Base-by-base conservation (phyloP, 2,113 vertebrate genomes). In the Brachyhypopomus gauderio region DNA sequence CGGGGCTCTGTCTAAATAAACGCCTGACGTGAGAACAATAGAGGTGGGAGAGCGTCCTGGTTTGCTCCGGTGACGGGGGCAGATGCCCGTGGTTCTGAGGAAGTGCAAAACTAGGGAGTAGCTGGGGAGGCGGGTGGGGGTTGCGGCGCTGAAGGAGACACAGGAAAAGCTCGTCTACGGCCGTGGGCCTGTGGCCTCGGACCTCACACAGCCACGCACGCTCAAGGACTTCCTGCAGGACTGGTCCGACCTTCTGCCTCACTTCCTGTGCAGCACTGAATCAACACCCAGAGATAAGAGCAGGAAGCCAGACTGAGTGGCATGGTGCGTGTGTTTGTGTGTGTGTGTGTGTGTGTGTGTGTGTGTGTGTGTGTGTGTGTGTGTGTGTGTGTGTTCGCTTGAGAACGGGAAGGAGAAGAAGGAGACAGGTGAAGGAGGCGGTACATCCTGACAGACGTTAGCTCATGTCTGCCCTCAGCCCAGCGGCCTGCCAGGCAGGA, bases 141-240 rank as follows among this genome's bases (percentile, higher is more conserved):
- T 3, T 30, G 30, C 30, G 75, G 23, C 6, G 60, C 41, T 67
- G 52, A 70, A 62, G 23, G 66, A 78, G 70, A 85, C 20, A 36
- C 73, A 82, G 80, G 75, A 83, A 82, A 52, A 64, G 55, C 63
- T 19, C 27, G 60, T 62, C 62, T 69, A 77, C 84, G 86, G 82
- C 75, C 77, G 79, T 58, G 63, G 20, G 19, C 38, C 67, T 27
- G 66, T 17, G 56, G 80, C 72, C 41, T 67, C 58, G 34, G 72
- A 70, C 75, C 55, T 64, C 75, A 81, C 80, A 83, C 64, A 71
- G 75, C 52, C 71, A 25, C 20, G 81, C 85, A 38, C 84, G 81
- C 81, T 86, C 76, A 80, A 55, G n/a, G 34, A 74, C 72, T 81
- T 85, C 85, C 85, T 83, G 69, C 79, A 79, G 77, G 85, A 48